phyloP scores from a whole-genome alignment of 2,888 invertebrate species.

The Mythimna pallens region DNA sequence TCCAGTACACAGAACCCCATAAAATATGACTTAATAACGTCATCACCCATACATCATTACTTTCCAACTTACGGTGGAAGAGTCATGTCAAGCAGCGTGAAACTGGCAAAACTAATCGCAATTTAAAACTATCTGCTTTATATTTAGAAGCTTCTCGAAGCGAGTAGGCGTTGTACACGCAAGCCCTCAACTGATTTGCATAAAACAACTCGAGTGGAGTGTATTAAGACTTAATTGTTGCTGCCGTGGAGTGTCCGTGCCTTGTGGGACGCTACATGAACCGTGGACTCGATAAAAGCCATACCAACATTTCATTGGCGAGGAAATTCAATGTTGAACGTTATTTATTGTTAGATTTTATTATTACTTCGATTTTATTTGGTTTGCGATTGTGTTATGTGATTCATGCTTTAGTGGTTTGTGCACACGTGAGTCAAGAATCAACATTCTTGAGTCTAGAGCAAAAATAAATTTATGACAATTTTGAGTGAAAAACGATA shows the following conservation, averaged over 20 bases:
- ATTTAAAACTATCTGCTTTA: conserved; percentile 74
- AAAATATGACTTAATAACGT: conserved; percentile 52
- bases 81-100: conserved; percentile 56
- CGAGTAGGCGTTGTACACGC: conserved; percentile 88
- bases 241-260: conserved; percentile 60
- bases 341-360: conserved; percentile 68
- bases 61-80: conserved; percentile 23
- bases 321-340: conserved; percentile 63
- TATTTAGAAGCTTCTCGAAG: conserved; percentile 75
- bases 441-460: neutral
- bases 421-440: neutral
- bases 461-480: fast-evolving
- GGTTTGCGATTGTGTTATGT: conserved; percentile 27
- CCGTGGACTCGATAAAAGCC: conserved; percentile 81
- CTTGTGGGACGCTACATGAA: conserved; percentile 84
- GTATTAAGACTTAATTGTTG: conserved; percentile 90
- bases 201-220: conserved; percentile 88
- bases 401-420: conserved; percentile 14
- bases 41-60: conserved; percentile 41
- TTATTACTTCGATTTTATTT: conserved; percentile 61
- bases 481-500: neutral
- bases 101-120: conserved; percentile 66
- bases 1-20: conserved; percentile 28
- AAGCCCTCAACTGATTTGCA: conserved; percentile 85
- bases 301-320: conserved; percentile 82